Percentiles rank a stretch among this genome's conserved stretches.
phyloP scores from a whole-genome alignment of 30 jellyfish, hydroid and myxozoan genomes.

The Pelagia noctiluca region DNA sequence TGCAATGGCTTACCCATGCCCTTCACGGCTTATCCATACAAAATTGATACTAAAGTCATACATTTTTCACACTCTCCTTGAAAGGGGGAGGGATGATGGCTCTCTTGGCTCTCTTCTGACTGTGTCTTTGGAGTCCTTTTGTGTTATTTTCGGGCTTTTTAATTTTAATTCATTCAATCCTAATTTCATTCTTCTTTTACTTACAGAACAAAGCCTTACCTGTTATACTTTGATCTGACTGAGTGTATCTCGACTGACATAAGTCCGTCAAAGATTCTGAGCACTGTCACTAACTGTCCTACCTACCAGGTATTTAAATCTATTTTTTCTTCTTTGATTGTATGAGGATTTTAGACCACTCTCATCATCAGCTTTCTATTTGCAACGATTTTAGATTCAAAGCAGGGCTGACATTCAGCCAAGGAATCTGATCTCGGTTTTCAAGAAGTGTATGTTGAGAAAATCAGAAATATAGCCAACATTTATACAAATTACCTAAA shows the following conservation, averaged over 20 bases:
- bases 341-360: no score
- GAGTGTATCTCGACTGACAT: conserved; percentile 84
- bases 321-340: no score
- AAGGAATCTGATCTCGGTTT: no score
- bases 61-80: background rate
- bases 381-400: no score
- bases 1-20: no score
- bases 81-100: background rate
- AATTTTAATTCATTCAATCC: background rate
- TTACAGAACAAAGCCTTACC: conserved; percentile 75
- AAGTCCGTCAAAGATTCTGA: conserved; percentile 52
- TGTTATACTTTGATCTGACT: conserved; percentile 85
- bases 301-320: conserved; percentile 86
- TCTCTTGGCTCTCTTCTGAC: background rate
- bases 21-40: background rate
- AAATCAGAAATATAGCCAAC: no score
- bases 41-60: background rate
- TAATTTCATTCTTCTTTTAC: background rate
- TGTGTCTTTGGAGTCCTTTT: no score
- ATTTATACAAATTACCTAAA: no score
- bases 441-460: no score
- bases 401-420: no score
- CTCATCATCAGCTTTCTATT: no score
- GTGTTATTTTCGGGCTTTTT: no score
- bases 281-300: conserved; percentile 79